Evolutionary conservation across 1,140 invertebrate genomes (phyloP).

Genomic region (Zaprionus lachaisei): DNA sequence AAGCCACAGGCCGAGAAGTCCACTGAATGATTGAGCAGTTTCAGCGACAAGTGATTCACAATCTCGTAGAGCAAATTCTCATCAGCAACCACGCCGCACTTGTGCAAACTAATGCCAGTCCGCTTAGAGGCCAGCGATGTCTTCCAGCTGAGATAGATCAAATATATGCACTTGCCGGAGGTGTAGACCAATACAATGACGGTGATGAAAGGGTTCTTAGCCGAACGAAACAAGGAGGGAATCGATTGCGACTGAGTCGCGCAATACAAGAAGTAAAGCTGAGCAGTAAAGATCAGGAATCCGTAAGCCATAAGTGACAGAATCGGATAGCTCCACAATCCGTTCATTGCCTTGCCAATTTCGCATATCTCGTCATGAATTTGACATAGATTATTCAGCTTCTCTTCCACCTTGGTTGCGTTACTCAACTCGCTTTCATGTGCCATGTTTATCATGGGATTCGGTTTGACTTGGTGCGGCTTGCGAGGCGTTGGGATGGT

Average conservation of each 20-base stretch:
- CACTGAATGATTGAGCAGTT: constrained; percentile 81
- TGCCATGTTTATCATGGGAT: constrained; percentile 61
- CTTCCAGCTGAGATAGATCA: constrained; percentile 83
- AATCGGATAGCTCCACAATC: constrained; percentile 83
- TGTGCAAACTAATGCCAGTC: constrained; percentile 81
- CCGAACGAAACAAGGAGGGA: constrained; percentile 77
- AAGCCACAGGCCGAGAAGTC: constrained; percentile 84
- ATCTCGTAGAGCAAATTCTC: constrained; percentile 82
- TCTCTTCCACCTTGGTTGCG: constrained; percentile 76
- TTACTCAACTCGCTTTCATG: constrained; percentile 74
- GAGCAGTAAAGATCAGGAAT: constrained; percentile 82
- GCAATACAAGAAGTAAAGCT: constrained; percentile 83
- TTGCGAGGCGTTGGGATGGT: constrained; percentile 40
- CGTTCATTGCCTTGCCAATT: constrained; percentile 80
- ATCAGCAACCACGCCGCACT: constrained; percentile 79
- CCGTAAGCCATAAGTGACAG: constrained; percentile 83
- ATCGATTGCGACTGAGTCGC: constrained; percentile 71
- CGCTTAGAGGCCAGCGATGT: constrained; percentile 80
- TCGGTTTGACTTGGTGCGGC: constrained; percentile 22
- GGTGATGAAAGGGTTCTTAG: constrained; percentile 77
- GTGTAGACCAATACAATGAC: constrained; percentile 73
- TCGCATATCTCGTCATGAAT: constrained; percentile 84
- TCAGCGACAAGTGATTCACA: constrained; percentile 83
- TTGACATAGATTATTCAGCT: constrained; percentile 82
- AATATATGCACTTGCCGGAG: constrained; percentile 80